These are phyloP conservation scores for Cottoperca gobio DNA, from an alignment of 2,797 vertebrate species.

Conservation along the genomic window DNA sequence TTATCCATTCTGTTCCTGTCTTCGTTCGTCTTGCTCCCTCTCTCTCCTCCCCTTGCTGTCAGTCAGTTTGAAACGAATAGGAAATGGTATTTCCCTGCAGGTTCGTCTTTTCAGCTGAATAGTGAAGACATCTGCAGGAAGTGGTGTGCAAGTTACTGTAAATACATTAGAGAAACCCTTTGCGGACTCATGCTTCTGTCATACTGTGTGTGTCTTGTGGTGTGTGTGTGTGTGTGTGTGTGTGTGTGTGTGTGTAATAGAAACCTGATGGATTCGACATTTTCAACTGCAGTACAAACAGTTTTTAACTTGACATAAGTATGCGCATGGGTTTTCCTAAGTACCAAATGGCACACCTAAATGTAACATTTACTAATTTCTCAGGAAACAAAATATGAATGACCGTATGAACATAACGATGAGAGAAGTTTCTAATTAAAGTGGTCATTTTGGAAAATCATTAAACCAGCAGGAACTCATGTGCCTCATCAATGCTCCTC, in stretches of 20 bases:
- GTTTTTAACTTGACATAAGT: background rate
- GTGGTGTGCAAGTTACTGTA: constrained; percentile 32
- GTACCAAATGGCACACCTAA: background rate
- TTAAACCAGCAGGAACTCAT: background rate
- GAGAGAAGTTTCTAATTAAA: background rate
- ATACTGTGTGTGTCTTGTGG: constrained; percentile 21
- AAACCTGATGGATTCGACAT: background rate
- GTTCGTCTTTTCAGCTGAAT: constrained; percentile 33
- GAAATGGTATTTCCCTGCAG: constrained; percentile 41
- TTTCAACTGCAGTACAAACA: background rate
- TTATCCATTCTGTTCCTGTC: background rate
- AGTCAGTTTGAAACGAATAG: constrained; percentile 31
- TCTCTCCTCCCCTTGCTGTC: constrained; percentile 30
- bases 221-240: constrained; percentile 20
- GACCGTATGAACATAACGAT: background rate
- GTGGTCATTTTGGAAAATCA: background rate
- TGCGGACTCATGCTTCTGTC: constrained; percentile 35
- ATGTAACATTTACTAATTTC: background rate
- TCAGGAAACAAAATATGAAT: background rate
- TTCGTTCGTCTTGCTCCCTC: background rate
- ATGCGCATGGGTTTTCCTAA: background rate
- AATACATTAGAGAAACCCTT: constrained; percentile 12
- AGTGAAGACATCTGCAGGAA: constrained; percentile 33
- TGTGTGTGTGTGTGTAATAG: background rate
- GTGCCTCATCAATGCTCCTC: background rate